phyloP scores from a whole-genome alignment of 2,113 vertebrate genomes.

The Patagioenas fasciata region DNA sequence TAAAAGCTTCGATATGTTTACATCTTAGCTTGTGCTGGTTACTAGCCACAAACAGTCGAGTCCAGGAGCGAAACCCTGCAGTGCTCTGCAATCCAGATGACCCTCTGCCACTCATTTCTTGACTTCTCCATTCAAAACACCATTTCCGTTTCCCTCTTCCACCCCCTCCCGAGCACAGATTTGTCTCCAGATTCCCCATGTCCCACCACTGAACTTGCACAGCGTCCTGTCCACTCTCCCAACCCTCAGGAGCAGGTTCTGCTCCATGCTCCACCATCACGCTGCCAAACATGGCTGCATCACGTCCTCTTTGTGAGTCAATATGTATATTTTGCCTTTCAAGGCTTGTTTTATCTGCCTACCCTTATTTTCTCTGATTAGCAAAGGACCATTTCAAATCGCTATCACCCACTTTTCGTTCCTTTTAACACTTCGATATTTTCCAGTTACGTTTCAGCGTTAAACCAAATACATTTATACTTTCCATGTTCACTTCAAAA shows the following conservation, averaged over 20 bases:
- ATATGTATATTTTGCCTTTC: background rate
- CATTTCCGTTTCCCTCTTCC: background rate
- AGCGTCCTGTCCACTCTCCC: background rate
- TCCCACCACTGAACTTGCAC: background rate
- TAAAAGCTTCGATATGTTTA: background rate
- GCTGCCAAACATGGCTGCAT: conserved; percentile 38
- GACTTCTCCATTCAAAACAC: background rate
- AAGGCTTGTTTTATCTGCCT: background rate
- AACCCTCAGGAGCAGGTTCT: conserved; percentile 6
- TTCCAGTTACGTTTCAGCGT: background rate
- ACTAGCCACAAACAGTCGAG: background rate
- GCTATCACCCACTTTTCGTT: background rate
- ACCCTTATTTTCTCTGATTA: background rate
- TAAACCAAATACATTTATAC: background rate
- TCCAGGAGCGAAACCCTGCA: background rate
- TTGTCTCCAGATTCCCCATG: background rate
- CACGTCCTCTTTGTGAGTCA: conserved; percentile 14
- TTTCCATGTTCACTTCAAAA: background rate
- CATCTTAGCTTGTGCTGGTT: background rate
- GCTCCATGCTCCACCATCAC: conserved; percentile 1
- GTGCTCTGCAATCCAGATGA: background rate
- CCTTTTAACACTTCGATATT: background rate
- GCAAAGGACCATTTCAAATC: background rate
- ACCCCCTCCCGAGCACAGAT: background rate
- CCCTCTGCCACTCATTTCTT: background rate